phyloP scores from a whole-genome alignment of 2,113 vertebrate species.

The Oenanthe oenanthe region DNA sequence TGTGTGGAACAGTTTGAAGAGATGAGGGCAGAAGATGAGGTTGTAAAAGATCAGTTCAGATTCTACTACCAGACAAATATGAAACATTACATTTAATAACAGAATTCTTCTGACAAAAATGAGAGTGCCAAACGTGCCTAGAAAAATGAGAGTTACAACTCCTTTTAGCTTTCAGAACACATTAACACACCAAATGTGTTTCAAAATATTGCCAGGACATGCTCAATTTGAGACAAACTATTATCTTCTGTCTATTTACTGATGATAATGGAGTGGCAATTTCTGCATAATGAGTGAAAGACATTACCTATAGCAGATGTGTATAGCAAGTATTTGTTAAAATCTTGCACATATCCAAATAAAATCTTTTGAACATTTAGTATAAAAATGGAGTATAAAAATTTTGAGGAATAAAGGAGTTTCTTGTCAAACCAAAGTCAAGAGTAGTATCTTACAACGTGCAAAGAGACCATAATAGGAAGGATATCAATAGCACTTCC shows the following conservation, averaged over 20 bases:
- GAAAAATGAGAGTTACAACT: background rate
- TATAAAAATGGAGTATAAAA: background rate
- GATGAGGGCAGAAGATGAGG: background rate
- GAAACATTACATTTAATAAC: background rate
- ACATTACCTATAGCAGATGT: background rate
- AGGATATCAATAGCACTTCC: background rate
- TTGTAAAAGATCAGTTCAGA: background rate
- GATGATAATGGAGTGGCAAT: background rate
- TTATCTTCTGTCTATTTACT: background rate
- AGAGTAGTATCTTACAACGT: background rate
- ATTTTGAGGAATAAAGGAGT: background rate
- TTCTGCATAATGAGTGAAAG: background rate
- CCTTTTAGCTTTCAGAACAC: background rate
- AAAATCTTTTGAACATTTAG: background rate
- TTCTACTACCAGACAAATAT: background rate
- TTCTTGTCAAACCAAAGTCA: background rate
- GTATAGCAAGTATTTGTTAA: background rate
- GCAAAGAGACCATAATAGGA: background rate
- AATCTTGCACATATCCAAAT: background rate
- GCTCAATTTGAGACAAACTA: background rate
- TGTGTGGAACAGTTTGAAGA: background rate
- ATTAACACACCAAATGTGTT: background rate
- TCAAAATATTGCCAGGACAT: background rate
- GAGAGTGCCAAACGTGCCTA: background rate
- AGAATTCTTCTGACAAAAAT: background rate